phyloP scores from a whole-genome alignment of 2,113 vertebrate genomes.

The Oncorhynchus kisutch region DNA sequence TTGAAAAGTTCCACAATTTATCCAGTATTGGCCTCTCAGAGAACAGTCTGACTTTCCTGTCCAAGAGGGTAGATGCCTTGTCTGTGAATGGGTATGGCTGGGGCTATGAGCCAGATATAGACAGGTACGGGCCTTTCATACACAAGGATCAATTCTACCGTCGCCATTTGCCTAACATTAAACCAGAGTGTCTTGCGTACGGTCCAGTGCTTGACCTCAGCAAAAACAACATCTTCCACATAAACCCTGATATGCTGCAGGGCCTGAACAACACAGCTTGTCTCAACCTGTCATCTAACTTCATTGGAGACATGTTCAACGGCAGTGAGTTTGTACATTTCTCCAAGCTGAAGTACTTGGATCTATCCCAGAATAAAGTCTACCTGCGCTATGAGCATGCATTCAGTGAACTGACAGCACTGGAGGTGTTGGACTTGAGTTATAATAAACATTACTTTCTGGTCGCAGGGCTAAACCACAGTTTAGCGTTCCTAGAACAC shows the following conservation, averaged over 20 bases:
- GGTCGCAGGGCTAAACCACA: constrained; percentile 55
- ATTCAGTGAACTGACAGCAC: constrained; percentile 37
- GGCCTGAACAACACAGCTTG: constrained; percentile 52
- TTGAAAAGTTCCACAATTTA: constrained; percentile 49
- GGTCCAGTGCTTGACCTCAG: constrained; percentile 66
- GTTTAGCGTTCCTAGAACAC: constrained; percentile 56
- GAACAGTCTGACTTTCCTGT: constrained; percentile 53
- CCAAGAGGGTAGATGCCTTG: not conserved
- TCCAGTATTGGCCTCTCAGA: constrained; percentile 65
- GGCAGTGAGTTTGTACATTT: constrained; percentile 46
- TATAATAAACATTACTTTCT: constrained; percentile 67
- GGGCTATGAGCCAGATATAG: not conserved
- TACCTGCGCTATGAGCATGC: constrained; percentile 33
- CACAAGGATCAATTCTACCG: constrained; percentile 30
- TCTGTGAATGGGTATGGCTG: not conserved
- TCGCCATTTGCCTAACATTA: constrained; percentile 34
- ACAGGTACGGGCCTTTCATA: constrained; percentile 11
- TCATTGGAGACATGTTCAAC: constrained; percentile 29
- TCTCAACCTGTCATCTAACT: constrained; percentile 70
- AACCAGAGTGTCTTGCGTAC: constrained; percentile 53
- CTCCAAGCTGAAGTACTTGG: constrained; percentile 53
- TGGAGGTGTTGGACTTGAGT: constrained; percentile 58
- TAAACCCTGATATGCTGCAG: constrained; percentile 49
- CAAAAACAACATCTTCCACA: constrained; percentile 64
- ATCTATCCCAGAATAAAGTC: constrained; percentile 39